Conservation (phyloP, 2,888 invertebrate genomes). For the Lasioglossum marginatum region DNA sequence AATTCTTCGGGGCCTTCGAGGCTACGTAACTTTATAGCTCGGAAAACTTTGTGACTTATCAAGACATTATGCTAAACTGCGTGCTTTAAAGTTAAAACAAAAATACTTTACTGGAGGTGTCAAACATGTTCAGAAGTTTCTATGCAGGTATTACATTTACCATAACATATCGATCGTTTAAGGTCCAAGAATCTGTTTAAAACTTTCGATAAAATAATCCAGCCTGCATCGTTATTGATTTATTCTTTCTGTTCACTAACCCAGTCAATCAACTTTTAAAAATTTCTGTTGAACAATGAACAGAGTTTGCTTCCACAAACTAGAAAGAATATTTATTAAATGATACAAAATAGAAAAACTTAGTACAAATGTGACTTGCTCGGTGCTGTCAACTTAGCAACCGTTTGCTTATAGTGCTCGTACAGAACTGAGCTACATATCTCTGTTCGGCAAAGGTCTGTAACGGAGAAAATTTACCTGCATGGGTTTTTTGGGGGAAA, state of each 20-base stretch:
- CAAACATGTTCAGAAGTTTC: neutral
- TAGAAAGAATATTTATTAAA: too few relatives aligned
- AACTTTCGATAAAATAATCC: neutral
- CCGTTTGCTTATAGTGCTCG: too few relatives aligned
- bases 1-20: neutral
- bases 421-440: too few relatives aligned
- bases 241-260: neutral
- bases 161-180: neutral
- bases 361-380: too few relatives aligned
- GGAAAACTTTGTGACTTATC: neutral
- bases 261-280: neutral
- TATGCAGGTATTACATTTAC: neutral
- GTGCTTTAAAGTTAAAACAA: neutral
- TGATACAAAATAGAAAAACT: too few relatives aligned
- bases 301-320: too few relatives aligned
- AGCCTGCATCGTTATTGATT: neutral
- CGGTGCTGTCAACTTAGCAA: too few relatives aligned
- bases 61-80: constrained; percentile 3
- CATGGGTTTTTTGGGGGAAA: too few relatives aligned
- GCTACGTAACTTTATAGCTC: neutral
- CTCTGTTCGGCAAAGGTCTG: too few relatives aligned
- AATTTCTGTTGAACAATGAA: too few relatives aligned
- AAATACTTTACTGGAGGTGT: neutral
- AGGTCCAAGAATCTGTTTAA: neutral
- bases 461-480: too few relatives aligned